phyloP scores from a whole-genome alignment of 2,113 vertebrate species.

The Notarius quadriscutis region DNA sequence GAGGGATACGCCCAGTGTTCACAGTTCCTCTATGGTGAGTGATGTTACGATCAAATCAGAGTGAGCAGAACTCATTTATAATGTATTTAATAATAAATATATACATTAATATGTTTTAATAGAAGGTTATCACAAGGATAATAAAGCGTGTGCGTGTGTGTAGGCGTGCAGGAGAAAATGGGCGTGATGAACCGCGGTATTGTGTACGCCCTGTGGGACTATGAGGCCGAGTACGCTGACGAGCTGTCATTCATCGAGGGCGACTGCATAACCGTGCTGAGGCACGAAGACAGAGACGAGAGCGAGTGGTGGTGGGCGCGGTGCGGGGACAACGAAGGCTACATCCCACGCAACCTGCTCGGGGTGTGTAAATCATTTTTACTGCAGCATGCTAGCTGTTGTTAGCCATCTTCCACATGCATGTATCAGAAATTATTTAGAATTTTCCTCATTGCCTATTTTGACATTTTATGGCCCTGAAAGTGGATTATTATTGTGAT shows the following conservation, averaged over 20 bases:
- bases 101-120: background rate
- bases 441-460: background rate
- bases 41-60: background rate
- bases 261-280: conserved; percentile 86
- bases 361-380: conserved; percentile 76
- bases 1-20: conserved; percentile 94
- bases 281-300: conserved; percentile 82
- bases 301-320: conserved; percentile 95
- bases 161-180: conserved; percentile 98
- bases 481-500: background rate
- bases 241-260: conserved; percentile 86
- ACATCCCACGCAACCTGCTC: conserved; percentile 88
- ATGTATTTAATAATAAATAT: background rate
- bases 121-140: background rate
- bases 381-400: background rate
- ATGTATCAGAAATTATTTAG: too few species aligned
- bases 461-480: background rate
- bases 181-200: conserved; percentile 94
- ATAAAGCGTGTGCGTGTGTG: background rate
- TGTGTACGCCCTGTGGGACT: conserved; percentile 91
- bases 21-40: conserved; percentile 90
- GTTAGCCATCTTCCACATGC: background rate
- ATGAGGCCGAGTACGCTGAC: conserved; percentile 78
- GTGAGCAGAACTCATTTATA: background rate
- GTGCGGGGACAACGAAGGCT: conserved; percentile 82